Conservation (phyloP, 2,113 vertebrate genomes). For the Benitochromis conjunctus region DNA sequence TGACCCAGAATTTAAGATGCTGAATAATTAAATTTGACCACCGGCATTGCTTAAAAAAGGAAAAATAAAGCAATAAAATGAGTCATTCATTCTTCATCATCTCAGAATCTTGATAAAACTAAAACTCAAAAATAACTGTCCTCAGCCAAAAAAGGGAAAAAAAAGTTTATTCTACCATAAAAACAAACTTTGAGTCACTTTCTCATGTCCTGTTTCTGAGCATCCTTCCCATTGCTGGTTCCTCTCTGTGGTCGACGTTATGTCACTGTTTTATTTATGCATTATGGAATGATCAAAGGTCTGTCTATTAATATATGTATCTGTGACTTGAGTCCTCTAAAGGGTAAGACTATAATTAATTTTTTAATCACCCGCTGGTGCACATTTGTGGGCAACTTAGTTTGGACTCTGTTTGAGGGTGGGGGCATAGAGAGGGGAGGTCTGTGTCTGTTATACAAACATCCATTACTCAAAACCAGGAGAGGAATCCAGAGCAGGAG, state of each 20-base stretch:
- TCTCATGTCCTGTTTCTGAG: constrained; percentile 2
- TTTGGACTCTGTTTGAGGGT: neutral
- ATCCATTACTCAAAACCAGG: constrained; percentile 32
- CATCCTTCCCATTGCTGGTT: constrained; percentile 14
- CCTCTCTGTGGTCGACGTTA: constrained; percentile 26
- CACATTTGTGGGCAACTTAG: neutral
- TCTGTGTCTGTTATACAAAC: constrained; percentile 12
- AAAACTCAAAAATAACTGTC: neutral
- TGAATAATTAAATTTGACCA: neutral
- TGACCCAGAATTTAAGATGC: neutral
- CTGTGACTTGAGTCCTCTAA: constrained; percentile 34
- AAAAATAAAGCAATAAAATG: neutral
- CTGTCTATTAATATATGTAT: constrained; percentile 41
- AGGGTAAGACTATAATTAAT: neutral
- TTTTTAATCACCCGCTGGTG: neutral
- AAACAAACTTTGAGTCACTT: constrained; percentile 29
- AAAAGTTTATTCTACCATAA: neutral
- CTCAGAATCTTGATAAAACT: neutral
- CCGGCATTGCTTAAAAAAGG: neutral
- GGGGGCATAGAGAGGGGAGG: neutral
- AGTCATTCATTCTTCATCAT: neutral
- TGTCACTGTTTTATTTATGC: constrained; percentile 43
- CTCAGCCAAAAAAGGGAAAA: neutral
- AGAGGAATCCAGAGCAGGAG: constrained; percentile 43
- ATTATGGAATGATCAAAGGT: constrained; percentile 31